Percentiles rank a stretch among this genome's conserved stretches.
Conservation (phyloP, 2,888 invertebrate genomes). For the Chirona hameri region DNA sequence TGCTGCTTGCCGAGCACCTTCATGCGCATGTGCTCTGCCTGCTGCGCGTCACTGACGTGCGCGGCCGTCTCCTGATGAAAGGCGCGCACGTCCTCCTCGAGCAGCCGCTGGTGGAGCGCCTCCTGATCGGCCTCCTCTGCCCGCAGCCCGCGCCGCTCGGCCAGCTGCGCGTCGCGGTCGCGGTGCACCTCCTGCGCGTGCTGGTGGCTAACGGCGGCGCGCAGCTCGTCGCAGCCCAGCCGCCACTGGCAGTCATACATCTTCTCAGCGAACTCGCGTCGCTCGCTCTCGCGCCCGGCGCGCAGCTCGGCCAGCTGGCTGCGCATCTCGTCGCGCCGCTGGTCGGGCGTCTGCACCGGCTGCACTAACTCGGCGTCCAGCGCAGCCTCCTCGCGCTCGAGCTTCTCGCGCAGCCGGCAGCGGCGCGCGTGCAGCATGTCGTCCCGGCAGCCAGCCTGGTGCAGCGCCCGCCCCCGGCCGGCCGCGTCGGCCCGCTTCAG, state of each 20-base stretch:
- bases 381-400: not conserved
- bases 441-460: not conserved
- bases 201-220: not conserved
- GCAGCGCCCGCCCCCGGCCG: not conserved
- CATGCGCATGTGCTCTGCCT: not conserved
- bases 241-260: slow-evolving; percentile 2
- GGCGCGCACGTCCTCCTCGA: not conserved
- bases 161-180: slow-evolving; percentile 7
- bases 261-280: not conserved
- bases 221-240: slow-evolving; percentile 12
- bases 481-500: not conserved
- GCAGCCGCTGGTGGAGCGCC: not conserved
- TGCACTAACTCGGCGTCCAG: not conserved
- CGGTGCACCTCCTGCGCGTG: slow-evolving; percentile 24
- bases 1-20: not conserved
- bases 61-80: not conserved
- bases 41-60: not conserved
- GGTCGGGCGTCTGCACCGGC: not conserved
- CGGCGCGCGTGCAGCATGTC: slow-evolving; percentile 6
- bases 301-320: not conserved
- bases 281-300: not conserved
- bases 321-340: slow-evolving; percentile 1
- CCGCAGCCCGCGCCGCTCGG: not conserved
- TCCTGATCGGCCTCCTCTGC: not conserved
- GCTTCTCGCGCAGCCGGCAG: slow-evolving; percentile 4